Evolutionary conservation across 2,888 invertebrate species (phyloP), one percentile per base, ranked within the genome.

Genomic region (Kryphioiulus occultus): DNA sequence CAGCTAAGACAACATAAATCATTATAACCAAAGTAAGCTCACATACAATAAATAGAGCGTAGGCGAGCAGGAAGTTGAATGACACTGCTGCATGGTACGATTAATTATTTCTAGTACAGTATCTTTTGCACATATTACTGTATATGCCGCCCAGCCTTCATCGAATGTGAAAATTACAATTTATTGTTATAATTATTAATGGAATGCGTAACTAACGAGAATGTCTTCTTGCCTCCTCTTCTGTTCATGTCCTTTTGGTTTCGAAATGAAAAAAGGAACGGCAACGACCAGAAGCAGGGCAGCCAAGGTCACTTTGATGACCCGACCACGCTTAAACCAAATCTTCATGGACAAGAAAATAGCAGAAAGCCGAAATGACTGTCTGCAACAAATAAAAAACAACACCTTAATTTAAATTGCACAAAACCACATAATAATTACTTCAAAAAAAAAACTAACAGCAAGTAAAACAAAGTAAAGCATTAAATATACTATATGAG

Each of bases 261-360:
- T 89, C 10, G 89, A 89, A n/a, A 89, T 42, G 42, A 90, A 89
- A 59, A 90, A 89, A 19, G 90, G 88, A 19, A 89, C 87, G 82
- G 89, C 86, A 59, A 89, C 87, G 19, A 90, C 88, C 12, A 90
- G 26, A 12, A 88, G 26, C 4, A 89, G 78, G 17, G 89, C 39
- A 32, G 85, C 89, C 39, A 89, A 30, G 47, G 89, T 88, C 32
- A 89, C 19, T 89, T 89, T 89, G 42, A 89, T 86, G 17, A 89
- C 78, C 42, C 89, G 89, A 39, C 89, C 44, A 59, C 89, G 88
- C 35, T 89, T 78, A 30, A 89, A 86, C 85, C 88, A 87, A 10
- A 89, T 82, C 86, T 89, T 90, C 90, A 89, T 89, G 53, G 32
- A 83, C 83, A 83, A 53, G 53, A 53, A 53, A 53, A n/a, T 53